Evolutionary conservation across 2,888 invertebrate genomes (phyloP), one percentile per base, ranked within the genome.

Genomic region (Sturmia bella): DNA sequence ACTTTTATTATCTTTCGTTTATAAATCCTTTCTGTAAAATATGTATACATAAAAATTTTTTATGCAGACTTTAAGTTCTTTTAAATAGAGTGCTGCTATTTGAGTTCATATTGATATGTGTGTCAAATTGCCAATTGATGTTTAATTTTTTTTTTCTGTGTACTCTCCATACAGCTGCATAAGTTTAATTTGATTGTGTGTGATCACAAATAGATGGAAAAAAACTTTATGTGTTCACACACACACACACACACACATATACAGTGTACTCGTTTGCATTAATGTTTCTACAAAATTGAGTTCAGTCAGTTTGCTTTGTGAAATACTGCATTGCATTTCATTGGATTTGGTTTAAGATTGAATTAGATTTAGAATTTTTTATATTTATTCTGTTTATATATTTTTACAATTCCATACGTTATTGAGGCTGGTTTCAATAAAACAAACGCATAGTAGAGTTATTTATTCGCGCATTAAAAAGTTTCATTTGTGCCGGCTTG

Each of bases 331-430:
- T 48, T 52, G 43, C 59, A 68, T 52, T 75, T 75, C 43, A 75
- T 75, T 57, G 17, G 39, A 57, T 66, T 74, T 59, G 68, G 75
- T 32, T 68, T 56, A 45, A 15, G 48, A 68, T 73, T 79, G 61
- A 66, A 79, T 79, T 73, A 39, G 59, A 27, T 73, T 59, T 79
- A 27, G 52, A 54, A 15, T 52, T 72, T 59, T 15, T 61, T 66
- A 13, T 52, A 59, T 61, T 4, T 32, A 32, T 32, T 59, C 61
- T 50, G 50, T 4, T 54, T 63, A n/a, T 17, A 1, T 7, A 17
- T 17, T 39, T 48, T 48, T 27, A 7, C 15, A 37, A 9, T 43
- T 41, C 21, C 21, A 32, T 27, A 21, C 43, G 32, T 59, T 59
- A 19, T 21, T 75, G 21, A 61, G 61, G 76, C 61, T 59, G 50